Evolutionary conservation across 2,888 invertebrate species (phyloP), one percentile per base, ranked within the genome.

Genomic region (Hartigia nigra): DNA sequence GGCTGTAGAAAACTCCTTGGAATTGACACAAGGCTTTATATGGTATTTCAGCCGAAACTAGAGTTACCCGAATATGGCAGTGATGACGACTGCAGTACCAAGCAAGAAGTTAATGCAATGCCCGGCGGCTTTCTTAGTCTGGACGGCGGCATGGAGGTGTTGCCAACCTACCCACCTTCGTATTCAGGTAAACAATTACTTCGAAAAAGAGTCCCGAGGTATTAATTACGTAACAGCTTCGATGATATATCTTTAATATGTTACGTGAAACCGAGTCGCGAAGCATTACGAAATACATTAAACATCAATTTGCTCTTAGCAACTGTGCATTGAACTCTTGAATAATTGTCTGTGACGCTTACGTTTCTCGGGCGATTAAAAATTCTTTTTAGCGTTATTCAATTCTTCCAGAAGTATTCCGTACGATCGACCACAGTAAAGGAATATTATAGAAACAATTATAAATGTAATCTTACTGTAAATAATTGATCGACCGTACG

Each of bases 41-140:
- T 34, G 72, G 12, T 72, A 72, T 86, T 92, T 83, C 93, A 95
- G 93, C 95, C 95, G 87, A 95, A 95, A 93, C 92, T 95, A 92
- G 95, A 95, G 93, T 93, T 95, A 85, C 95, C 95, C 89, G 95
- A 95, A 91, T 95, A 94, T 91, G 93, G 93, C 83, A 95, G 95
- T 89, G 95, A 95, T 88, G 95, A 95, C 85, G 95, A 95, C 86
- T 91, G 90, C 84, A 87, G 90, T 79, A 88, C 90, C 70, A 91
- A 91, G 85, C 91, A 88, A 82, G 91, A 91, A 85, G 89, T 91
- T 81, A 91, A 91, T 83, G 84, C 91, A 77, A 84, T 91, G 82
- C 91, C 91, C 80, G 88, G 90, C 85, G 91, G 91, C 75, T 91
- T 91, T 86, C 89, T 91, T 80, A 91, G 90, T 84, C 87, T 91